These are phyloP conservation scores for Branchinecta lindahli DNA, from an alignment of 1,140 invertebrate genomes.

Conservation along the genomic window DNA sequence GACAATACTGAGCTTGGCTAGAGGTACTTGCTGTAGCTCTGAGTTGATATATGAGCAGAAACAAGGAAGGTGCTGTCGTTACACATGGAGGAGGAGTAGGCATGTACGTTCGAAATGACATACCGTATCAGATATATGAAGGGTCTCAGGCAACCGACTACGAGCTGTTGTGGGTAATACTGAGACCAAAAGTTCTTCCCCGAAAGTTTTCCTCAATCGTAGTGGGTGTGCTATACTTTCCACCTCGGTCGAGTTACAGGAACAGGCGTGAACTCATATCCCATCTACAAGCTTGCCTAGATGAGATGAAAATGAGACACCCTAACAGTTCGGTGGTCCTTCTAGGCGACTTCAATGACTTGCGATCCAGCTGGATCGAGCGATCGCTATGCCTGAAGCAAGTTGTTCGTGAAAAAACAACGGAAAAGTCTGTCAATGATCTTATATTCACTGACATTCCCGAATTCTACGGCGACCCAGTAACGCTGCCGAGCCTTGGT, in stretches of 20 bases:
- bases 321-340: constrained; percentile 3
- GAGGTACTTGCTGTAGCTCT: too few relatives aligned
- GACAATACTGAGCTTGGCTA: too few relatives aligned
- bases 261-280: background rate
- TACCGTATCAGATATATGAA: constrained; percentile 1
- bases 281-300: constrained; percentile 4
- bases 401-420: too few relatives aligned
- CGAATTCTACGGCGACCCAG: too few relatives aligned
- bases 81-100: constrained; percentile 7
- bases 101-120: constrained; percentile 1
- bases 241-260: background rate
- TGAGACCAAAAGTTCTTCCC: too few relatives aligned
- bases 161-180: constrained; percentile 8
- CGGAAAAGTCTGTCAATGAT: too few relatives aligned
- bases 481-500: too few relatives aligned
- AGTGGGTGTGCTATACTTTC: background rate
- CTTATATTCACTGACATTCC: too few relatives aligned
- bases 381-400: constrained; percentile 3
- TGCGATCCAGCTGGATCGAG: background rate
- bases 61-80: constrained; percentile 7
- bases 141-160: background rate
- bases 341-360: constrained; percentile 4
- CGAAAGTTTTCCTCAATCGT: constrained; percentile 5
- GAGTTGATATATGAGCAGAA: background rate
- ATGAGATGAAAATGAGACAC: constrained; percentile 6